Evolutionary conservation across 2,113 vertebrate genomes (phyloP), one percentile per base, ranked within the genome.

Genomic region (Cyanoramphus novaezelandiae): DNA sequence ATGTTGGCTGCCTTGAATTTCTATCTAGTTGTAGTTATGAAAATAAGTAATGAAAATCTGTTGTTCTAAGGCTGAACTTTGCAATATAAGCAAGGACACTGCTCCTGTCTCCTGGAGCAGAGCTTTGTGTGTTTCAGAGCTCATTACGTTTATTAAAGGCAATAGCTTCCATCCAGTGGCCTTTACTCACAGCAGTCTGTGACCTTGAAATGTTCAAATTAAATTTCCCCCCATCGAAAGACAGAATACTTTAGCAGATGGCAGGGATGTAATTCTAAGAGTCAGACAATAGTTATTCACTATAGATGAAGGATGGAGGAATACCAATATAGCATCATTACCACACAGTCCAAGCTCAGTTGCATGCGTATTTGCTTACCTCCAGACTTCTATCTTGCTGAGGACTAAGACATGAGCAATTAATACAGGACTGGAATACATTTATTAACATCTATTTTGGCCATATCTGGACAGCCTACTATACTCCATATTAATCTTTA

Each of bases 121-220:
- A 91, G 82, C 60, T 76, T 20, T 72, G 46, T 86, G 93, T 49
- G 62, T 72, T 95, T 92, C 57, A 59, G 88, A 86, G 72, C 65
- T 95, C 75, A 90, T 95, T 90, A 84, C 4, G 1, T 83, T 96
- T 91, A 90, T 86, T 86, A 90, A 89, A 92, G 76, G 81, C 44
- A 93, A 69, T 84, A 85, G 67, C n/a, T 94, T 72, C 77, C 72
- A 94, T 27, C 52, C 76, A 87, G 43, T 79, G 53, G 63, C 86
- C 83, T 95, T 83, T 67, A 84, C 64, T 95, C 88, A 79, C 78
- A 87, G 76, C 83, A 72, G 69, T 27, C 59, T 93, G 71, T 52
- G 84, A 97, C 79, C 94, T 96, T 94, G 91, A 92, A 96, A 90
- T 6, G 64, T 80, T 94, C 59, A 80, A 91, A 93, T 86, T 93